phyloP scores from a whole-genome alignment of 2,113 vertebrate species.

The Chionodraco myersi region DNA sequence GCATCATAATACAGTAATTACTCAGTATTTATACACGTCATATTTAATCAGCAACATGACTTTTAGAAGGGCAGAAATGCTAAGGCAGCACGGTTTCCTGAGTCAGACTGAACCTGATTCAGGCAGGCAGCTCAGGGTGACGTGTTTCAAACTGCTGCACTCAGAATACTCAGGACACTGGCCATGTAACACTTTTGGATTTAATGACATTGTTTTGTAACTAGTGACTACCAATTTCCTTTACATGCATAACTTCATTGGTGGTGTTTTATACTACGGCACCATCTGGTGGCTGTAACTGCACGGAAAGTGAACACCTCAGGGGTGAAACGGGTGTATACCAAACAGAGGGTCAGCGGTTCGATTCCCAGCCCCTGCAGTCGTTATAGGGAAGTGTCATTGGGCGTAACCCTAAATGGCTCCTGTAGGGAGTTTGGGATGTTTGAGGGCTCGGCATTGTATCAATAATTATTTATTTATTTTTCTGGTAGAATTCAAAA shows the following conservation, averaged over 20 bases:
- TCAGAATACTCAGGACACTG: too few relatives aligned
- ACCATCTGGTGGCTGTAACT: not conserved
- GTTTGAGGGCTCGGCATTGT: too few relatives aligned
- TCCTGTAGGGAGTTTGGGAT: too few relatives aligned
- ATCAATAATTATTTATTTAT: too few relatives aligned
- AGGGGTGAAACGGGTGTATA: too few relatives aligned
- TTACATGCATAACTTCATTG: not conserved
- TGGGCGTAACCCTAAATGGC: too few relatives aligned
- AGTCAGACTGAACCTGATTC: slow-evolving; percentile 18
- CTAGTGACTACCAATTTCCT: too few relatives aligned
- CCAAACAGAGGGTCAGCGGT: too few relatives aligned
- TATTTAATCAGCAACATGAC: slow-evolving; percentile 24
- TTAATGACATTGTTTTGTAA: not conserved
- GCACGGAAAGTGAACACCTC: not conserved
- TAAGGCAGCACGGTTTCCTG: not conserved
- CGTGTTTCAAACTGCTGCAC: too few relatives aligned
- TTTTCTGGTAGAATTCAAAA: too few relatives aligned
- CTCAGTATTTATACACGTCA: slow-evolving; percentile 29
- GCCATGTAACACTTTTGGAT: not conserved
- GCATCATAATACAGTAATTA: slow-evolving; percentile 39
- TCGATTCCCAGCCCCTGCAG: too few relatives aligned
- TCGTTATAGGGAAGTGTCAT: too few relatives aligned
- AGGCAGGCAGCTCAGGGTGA: slow-evolving; percentile 1
- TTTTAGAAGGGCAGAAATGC: slow-evolving; percentile 22
- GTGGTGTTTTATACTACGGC: not conserved